Base-by-base conservation (phyloP, 2,888 invertebrate species). In the Tyria jacobaeae region DNA sequence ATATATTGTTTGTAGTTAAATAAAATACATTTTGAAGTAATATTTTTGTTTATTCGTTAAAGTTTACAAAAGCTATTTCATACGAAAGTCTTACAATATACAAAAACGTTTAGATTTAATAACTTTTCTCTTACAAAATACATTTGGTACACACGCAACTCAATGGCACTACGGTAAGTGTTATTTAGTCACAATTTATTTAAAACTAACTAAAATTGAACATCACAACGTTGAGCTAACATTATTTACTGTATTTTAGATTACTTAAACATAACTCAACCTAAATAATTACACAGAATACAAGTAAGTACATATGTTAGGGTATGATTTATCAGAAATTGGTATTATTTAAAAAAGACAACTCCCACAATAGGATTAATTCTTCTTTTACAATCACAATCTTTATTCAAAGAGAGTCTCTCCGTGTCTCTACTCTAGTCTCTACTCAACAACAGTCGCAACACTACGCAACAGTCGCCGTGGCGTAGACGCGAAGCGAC, bases 191-290 rank as follows among this genome's bases (percentile, higher is more conserved):
- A 75, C 75, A 60, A 62, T 59, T 61, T 17, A 51, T 24, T 63
- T 53, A 47, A 62, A 53, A 66, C 60, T 51, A 24, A 58, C 15
- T 48, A 55, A 34, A 31, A 69, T 39, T 55, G 47, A 54, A 72
- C 24, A 75, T 75, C 75, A 75, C 75, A 75, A 66, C 68, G 66
- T 73, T 75, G 75, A 75, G 75, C 73, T 73, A 73, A 57, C 60
- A 41, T 44, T 14, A 60, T 64, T 21, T 57, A 47, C 51, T 49
- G 48, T 52, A 12, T 14, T 52, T 24, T 37, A 37, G 9, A 0
- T 24, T n/a, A 49, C 15, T 15, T n/a, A 5, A 41, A 7, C 10
- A 12, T 14, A 14, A 21, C 17, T 41, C 2, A 17, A 44, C 17
- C 39, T 44, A 21, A 44, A 44, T 17, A 17, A 31, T 31, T 31